A percentile compares a stretch with the other conserved stretches of the same genome.
These are phyloP conservation scores for Xiphorhynchus erythropygius DNA, from an alignment of 2,797 vertebrate genomes.

Conservation along the genomic window DNA sequence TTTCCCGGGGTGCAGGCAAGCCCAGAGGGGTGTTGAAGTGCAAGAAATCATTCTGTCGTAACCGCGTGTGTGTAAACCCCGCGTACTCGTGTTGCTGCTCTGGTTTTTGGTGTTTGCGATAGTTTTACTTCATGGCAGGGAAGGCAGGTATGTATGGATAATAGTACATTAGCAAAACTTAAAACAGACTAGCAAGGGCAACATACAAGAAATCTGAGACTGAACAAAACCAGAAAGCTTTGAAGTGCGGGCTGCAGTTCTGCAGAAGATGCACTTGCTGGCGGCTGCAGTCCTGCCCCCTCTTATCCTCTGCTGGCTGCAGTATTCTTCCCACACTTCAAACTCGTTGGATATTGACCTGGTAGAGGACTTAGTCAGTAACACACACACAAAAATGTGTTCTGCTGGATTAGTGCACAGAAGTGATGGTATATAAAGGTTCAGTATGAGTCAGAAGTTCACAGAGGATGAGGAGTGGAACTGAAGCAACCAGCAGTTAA, in stretches of 20 bases:
- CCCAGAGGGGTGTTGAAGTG: not conserved
- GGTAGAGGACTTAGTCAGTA: not conserved
- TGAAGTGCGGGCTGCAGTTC: not conserved
- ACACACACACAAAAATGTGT: no score
- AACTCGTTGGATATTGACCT: not conserved
- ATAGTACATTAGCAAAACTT: not conserved
- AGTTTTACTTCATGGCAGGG: not conserved
- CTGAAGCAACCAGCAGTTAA: not conserved
- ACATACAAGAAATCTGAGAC: not conserved
- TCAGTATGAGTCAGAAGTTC: not conserved
- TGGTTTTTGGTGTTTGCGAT: not conserved
- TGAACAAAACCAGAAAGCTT: not conserved
- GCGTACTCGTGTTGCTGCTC: not conserved
- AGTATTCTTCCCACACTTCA: not conserved
- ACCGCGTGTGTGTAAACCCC: not conserved
- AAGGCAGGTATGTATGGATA: not conserved
- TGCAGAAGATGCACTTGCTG: not conserved
- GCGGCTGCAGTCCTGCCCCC: not conserved
- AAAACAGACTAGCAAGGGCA: no score
- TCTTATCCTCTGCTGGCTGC: not conserved
- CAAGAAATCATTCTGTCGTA: not conserved
- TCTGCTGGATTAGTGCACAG: not conserved
- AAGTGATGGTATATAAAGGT: not conserved
- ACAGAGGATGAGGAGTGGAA: not conserved
- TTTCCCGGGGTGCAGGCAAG: not conserved